Base-by-base conservation (phyloP, 2,113 vertebrate species). In the Pteropus alecto region DNA sequence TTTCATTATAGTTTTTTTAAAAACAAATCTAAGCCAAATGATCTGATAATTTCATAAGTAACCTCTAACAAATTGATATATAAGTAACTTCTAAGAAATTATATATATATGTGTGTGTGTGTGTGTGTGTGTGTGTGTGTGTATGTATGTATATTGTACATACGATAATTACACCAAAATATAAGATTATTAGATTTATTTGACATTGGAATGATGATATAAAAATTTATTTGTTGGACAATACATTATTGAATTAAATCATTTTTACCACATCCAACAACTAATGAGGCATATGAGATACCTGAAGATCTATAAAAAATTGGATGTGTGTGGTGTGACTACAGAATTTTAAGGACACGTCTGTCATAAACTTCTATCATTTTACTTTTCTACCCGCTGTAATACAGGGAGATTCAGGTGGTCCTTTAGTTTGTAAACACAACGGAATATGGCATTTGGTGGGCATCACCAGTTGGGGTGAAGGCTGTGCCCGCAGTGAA, bases 391-490 rank as follows among this genome's bases (percentile, higher is more conserved):
- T 76, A 35, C 41, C 78, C 68, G 11, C 77, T 70, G 61, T 87
- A 85, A 67, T 43, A 2, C 97, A 99, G 99, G 99, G 99, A 87
- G 99, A 99, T 51, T 99, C 98, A 0, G 99, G 99, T 18, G 99
- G 99, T 16, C 98, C 99, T 0, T 93, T 99, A 56, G 97, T 98
- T 0, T 99, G 99, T 92, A 96, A 96, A 51, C 95, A 98, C 0
- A 96, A 98, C 0, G 96, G 97, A 24, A 95, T 71, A 0, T 99
- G 99, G 99, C 98, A 98, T 2, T 92, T 99, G 94, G 98, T 98
- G 94, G 99, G 99, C 48, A 98, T 99, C 95, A 99, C 99, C 92
- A 99, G 99, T 58, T 99, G 99, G 98, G 99, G 99, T 0, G 97
- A 99, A 71, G 98, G 98, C 1, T 99, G 99, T 0, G 99, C 95